Conservation (phyloP, 2,797 vertebrate genomes). For the Eulemur coronatus region DNA sequence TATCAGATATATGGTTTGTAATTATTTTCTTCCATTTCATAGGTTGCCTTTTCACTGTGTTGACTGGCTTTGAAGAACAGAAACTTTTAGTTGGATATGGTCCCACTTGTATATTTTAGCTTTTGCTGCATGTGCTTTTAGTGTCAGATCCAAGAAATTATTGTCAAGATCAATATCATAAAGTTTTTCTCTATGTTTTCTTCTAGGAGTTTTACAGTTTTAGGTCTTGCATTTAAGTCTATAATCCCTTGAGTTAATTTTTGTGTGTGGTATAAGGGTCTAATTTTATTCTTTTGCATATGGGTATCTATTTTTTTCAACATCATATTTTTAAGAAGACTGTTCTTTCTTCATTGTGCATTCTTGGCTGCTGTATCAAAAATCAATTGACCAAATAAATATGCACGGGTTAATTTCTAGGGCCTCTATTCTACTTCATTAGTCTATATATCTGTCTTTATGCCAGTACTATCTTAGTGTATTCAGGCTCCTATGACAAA, state of each 20-base stretch:
- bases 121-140: background rate
- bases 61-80: background rate
- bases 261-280: background rate
- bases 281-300: background rate
- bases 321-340: background rate
- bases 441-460: background rate
- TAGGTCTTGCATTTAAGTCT: background rate
- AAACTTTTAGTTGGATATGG: background rate
- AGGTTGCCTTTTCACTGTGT: background rate
- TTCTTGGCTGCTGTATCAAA: background rate
- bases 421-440: background rate
- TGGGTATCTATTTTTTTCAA: background rate
- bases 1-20: background rate
- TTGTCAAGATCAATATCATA: background rate
- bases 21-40: background rate
- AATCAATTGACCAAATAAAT: background rate
- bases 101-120: background rate
- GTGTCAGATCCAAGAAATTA: background rate
- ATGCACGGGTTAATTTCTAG: background rate
- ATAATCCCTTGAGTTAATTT: background rate
- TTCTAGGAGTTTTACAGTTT: background rate
- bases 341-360: background rate
- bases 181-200: background rate
- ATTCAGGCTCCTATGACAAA: background rate
- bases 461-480: background rate